These are phyloP conservation scores for Zeus faber DNA, from an alignment of 2,113 vertebrate genomes.

Conservation along the genomic window DNA sequence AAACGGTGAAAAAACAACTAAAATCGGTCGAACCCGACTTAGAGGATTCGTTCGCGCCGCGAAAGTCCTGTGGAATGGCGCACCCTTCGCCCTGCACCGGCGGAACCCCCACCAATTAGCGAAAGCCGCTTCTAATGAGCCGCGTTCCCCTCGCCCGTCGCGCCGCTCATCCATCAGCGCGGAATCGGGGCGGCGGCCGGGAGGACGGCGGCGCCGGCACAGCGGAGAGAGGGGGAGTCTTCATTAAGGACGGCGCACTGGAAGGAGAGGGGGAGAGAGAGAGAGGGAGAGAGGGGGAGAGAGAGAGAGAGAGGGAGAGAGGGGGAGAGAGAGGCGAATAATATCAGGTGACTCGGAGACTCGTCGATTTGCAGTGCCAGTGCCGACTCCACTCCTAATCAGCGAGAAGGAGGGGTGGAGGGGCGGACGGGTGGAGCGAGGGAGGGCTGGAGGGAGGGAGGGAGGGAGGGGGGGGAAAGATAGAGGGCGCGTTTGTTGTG, in stretches of 20 bases:
- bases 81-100: slow-evolving; percentile 3
- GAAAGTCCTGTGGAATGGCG: too few relatives aligned
- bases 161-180: slow-evolving; percentile 54
- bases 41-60: too few relatives aligned
- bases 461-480: slow-evolving; percentile 52
- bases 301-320: neutral
- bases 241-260: slow-evolving; percentile 58
- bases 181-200: slow-evolving; percentile 54
- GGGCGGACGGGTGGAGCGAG: neutral
- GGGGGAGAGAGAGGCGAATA: slow-evolving; percentile 35
- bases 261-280: neutral
- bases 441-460: neutral
- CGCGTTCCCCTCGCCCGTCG: slow-evolving; percentile 44
- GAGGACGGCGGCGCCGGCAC: neutral
- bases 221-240: slow-evolving; percentile 27
- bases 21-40: too few relatives aligned
- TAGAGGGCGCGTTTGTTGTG: slow-evolving; percentile 59
- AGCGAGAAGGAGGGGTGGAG: slow-evolving; percentile 9
- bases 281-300: slow-evolving; percentile 27
- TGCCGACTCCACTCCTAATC: too few relatives aligned
- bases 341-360: too few relatives aligned
- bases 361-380: too few relatives aligned
- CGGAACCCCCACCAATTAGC: slow-evolving; percentile 54
- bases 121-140: slow-evolving; percentile 58
- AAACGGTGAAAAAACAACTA: too few relatives aligned